A percentile compares a stretch with the other conserved stretches of the same genome.
These are phyloP conservation scores for Chloebia gouldiae DNA, from an alignment of 2,113 vertebrate species.

Conservation along the genomic window DNA sequence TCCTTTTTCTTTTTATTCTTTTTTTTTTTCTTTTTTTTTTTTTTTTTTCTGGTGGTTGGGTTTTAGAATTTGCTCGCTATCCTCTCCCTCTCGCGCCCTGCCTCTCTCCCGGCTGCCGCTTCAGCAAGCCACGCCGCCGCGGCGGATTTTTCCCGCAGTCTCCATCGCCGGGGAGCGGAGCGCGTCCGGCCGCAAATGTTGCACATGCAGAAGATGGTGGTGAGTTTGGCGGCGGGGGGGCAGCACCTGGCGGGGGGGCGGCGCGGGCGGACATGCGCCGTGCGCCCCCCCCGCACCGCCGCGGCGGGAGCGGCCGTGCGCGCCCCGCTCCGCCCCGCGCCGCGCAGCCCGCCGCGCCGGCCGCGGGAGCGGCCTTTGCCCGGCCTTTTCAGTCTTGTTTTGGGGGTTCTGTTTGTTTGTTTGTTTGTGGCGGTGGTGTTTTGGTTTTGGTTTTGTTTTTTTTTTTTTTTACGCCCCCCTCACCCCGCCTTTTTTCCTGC, in stretches of 20 bases:
- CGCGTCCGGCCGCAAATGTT: constrained; percentile 80
- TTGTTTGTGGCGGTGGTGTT: not conserved
- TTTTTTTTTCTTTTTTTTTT: no score
- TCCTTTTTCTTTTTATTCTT: not conserved
- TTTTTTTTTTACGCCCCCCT: fast-evolving
- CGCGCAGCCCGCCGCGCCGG: no score
- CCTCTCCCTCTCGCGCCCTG: not conserved
- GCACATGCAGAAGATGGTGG: constrained; percentile 85
- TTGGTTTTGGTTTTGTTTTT: no score
- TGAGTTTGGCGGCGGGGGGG: constrained; percentile 80
- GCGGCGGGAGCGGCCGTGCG: not conserved
- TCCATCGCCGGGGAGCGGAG: constrained; percentile 83
- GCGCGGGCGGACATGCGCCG: constrained; percentile 78
- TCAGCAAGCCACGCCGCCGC: constrained; percentile 80
- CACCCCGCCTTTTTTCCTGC: no score
- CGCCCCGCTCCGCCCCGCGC: no score
- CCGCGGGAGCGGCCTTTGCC: no score
- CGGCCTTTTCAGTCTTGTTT: no score
- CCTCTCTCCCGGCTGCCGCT: not conserved
- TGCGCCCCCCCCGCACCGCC: not conserved
- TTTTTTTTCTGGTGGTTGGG: not conserved
- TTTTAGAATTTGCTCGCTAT: not conserved
- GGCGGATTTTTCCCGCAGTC: constrained; percentile 85
- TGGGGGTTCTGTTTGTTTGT: no score
- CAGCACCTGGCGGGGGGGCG: constrained; percentile 78